phyloP scores from a whole-genome alignment of 2,888 invertebrate species.

The Pammene aurita region DNA sequence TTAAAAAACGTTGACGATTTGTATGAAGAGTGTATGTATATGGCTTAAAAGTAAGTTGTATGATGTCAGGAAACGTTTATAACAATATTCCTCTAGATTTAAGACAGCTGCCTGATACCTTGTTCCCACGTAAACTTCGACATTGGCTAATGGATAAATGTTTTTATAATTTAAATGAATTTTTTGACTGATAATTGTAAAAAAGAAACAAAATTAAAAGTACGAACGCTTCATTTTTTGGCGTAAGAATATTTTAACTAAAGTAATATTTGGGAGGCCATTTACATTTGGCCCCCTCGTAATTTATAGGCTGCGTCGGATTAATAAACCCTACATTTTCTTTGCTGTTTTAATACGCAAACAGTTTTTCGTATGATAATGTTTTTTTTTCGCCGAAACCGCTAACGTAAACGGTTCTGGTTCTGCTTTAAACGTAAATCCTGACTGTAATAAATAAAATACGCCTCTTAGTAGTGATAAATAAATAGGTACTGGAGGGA shows the following conservation, averaged over 20 bases:
- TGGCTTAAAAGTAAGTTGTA: too few relatives aligned
- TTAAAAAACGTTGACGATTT: too few relatives aligned
- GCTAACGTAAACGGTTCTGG: neutral
- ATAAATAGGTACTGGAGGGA: neutral
- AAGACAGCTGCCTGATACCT: too few relatives aligned
- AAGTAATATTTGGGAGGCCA: slow-evolving; percentile 35
- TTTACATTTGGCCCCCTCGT: slow-evolving; percentile 28
- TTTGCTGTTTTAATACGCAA: slow-evolving; percentile 32
- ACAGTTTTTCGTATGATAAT: slow-evolving; percentile 13
- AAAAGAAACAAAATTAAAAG: too few relatives aligned
- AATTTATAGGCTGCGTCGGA: slow-evolving; percentile 36
- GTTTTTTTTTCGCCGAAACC: neutral
- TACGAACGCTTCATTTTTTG: slow-evolving; percentile 25
- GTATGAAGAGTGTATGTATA: too few relatives aligned
- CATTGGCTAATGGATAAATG: too few relatives aligned
- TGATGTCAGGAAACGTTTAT: too few relatives aligned
- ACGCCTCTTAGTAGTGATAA: neutral
- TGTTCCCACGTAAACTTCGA: too few relatives aligned
- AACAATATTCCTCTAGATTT: too few relatives aligned
- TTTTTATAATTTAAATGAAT: too few relatives aligned
- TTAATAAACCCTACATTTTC: slow-evolving; percentile 35
- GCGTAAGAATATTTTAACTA: slow-evolving; percentile 22
- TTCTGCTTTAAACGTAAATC: neutral
- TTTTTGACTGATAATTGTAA: too few relatives aligned
- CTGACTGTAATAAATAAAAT: neutral